Base-by-base conservation (phyloP, 2,113 vertebrate genomes). In the Panurus biarmicus region DNA sequence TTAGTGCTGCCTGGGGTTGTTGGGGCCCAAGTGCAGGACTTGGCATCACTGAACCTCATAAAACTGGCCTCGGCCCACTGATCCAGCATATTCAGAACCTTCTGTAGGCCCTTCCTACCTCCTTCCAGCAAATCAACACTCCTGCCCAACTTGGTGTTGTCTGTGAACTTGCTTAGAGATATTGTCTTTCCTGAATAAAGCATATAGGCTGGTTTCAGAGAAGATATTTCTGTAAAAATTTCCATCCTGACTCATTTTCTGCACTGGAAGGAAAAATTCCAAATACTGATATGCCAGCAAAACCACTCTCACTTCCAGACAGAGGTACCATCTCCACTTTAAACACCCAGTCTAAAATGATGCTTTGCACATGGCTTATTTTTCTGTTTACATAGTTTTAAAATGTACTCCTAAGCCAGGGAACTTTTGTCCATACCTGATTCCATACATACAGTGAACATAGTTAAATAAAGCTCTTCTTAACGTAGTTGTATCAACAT, bases 401-500 rank as follows among this genome's bases (percentile, higher is more conserved):
- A 58, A 85, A 84, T 3, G 21, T 36, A 61, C 17, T 85, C n/a
- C 50, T 48, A 72, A 84, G 22, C 20, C 70, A 73, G 8, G 9
- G 21, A 11, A 72, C 35, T 78, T 79, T 48, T 3, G 14, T 66
- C 87, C 97, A 4, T 94, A 98, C 98, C 98, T 98, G 97, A 98
- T 98, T 96, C 98, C 98, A 90, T 98, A 98, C 98, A 98, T 98
- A 97, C 98, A 98, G 96, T 98, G 98, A 73, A 98, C 98, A 42
- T 98, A 98, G 96, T 98, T 98, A 97, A 98, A 98, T 95, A 98
- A 98, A 87, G 98, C 98, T 96, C 98, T 98, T 94, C 97, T 97
- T 83, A 98, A 92, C 20, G 93, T 98, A 93, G 97, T 98, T 42
- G 98, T 98, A 91, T 98, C 98, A 40, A 98, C 98, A 61, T 98